These are phyloP conservation scores for Exaiptasia diaphana DNA, from an alignment of 64 coral and sea anemone genomes.

Conservation along the genomic window DNA sequence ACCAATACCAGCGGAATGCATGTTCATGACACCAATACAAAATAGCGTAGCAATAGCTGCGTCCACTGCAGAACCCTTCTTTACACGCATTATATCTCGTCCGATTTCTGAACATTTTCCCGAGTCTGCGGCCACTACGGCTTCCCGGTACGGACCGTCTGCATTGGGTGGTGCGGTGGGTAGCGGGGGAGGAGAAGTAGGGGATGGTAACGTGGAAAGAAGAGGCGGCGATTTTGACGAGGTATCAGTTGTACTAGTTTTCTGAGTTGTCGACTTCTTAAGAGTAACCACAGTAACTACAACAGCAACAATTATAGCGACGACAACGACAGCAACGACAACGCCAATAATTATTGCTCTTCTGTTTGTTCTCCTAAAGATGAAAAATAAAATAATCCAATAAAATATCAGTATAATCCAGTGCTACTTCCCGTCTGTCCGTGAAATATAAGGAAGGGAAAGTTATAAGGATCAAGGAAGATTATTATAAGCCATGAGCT, in stretches of 20 bases:
- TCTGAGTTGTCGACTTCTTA: not conserved
- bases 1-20: slow-evolving; percentile 93
- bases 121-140: slow-evolving; percentile 67
- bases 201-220: too few relatives aligned
- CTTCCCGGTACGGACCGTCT: slow-evolving; percentile 71
- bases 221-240: too few relatives aligned
- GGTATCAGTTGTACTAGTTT: not conserved
- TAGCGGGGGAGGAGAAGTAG: slow-evolving; percentile 23
- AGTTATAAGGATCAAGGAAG: too few relatives aligned
- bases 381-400: not conserved
- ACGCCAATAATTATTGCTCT: not conserved
- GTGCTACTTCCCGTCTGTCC: too few relatives aligned
- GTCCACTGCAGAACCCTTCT: slow-evolving; percentile 68
- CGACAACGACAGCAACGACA: not conserved
- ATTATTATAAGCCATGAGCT: too few relatives aligned
- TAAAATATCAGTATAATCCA: too few relatives aligned
- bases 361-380: not conserved
- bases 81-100: slow-evolving; percentile 64
- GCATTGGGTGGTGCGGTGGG: slow-evolving; percentile 64
- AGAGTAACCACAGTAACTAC: not conserved
- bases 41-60: slow-evolving; percentile 71
- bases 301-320: not conserved
- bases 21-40: slow-evolving; percentile 85
- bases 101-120: slow-evolving; percentile 86
- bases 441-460: too few relatives aligned